A percentile compares a stretch with the other conserved stretches of the same genome.
These are phyloP conservation scores for Drymonia ruficornis DNA, from an alignment of 2,888 invertebrate genomes.

Conservation along the genomic window DNA sequence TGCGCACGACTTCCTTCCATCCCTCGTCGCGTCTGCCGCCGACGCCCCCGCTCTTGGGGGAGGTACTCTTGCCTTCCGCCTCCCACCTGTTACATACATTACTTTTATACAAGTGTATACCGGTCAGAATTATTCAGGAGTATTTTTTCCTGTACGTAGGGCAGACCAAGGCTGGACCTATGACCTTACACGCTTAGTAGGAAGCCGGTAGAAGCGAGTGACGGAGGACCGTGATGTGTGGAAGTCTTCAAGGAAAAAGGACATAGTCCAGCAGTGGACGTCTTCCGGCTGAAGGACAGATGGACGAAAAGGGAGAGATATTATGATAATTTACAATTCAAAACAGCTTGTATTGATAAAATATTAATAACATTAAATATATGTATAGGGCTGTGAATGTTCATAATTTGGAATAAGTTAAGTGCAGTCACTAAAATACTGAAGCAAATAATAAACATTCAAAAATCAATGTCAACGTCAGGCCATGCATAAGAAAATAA, in stretches of 20 bases:
- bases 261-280: neutral
- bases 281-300: neutral
- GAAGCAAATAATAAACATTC: conserved; percentile 30
- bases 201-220: neutral
- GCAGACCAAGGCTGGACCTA: too few relatives aligned
- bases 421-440: conserved; percentile 20
- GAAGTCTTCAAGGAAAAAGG: neutral
- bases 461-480: conserved; percentile 34
- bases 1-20: conserved; percentile 98
- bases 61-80: conserved; percentile 81
- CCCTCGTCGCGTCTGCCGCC: conserved; percentile 93
- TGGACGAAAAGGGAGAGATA: neutral
- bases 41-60: conserved; percentile 86
- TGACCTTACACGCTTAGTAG: too few relatives aligned
- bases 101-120: neutral
- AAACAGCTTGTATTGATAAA: neutral
- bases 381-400: too few relatives aligned
- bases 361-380: too few relatives aligned
- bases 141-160: too few relatives aligned
- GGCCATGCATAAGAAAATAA: conserved; percentile 20
- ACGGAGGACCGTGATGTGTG: neutral
- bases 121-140: too few relatives aligned
- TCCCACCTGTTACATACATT: conserved; percentile 65
- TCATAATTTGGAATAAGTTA: neutral
- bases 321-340: neutral